Conservation (phyloP, 1,140 invertebrate genomes). For the Heliconius hermathena region DNA sequence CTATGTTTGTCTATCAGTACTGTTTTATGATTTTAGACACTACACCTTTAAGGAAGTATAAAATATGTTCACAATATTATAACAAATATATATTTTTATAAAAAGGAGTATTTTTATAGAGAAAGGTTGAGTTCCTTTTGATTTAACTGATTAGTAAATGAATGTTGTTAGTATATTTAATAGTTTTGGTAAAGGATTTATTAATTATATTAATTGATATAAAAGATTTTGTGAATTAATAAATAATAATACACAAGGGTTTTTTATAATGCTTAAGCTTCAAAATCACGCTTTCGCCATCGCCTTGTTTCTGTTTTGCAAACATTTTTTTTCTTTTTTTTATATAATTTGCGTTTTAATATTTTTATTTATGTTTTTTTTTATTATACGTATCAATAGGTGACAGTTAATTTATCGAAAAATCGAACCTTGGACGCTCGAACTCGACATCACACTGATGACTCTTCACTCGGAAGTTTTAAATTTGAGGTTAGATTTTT, state of each 20-base stretch:
- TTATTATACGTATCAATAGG: conserved; percentile 50
- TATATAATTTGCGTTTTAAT: conserved; percentile 29
- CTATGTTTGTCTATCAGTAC: too few species aligned
- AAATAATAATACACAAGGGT: neutral
- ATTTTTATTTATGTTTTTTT: conserved; percentile 49
- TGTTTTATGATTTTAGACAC: too few species aligned
- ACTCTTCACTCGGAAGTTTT: conserved; percentile 87
- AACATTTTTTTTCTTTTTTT: conserved; percentile 30
- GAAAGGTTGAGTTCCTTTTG: neutral
- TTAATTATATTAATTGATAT: neutral
- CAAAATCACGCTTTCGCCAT: neutral
- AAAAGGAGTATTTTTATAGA: neutral
- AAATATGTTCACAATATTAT: too few species aligned
- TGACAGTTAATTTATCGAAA: conserved; percentile 76
- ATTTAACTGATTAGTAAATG: neutral
- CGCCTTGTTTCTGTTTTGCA: neutral
- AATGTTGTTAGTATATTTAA: too few species aligned
- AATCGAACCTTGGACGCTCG: conserved; percentile 78
- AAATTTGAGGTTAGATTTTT: conserved; percentile 84
- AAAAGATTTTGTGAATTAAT: neutral
- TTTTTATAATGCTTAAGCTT: neutral
- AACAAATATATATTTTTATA: too few species aligned
- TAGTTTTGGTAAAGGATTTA: too few species aligned
- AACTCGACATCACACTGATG: conserved; percentile 86
- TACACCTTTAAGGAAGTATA: too few species aligned